A percentile compares a stretch with the other conserved stretches of the same genome.
Evolutionary conservation across 2,113 vertebrate genomes (phyloP).

Genomic region (Pao palembangensis): DNA sequence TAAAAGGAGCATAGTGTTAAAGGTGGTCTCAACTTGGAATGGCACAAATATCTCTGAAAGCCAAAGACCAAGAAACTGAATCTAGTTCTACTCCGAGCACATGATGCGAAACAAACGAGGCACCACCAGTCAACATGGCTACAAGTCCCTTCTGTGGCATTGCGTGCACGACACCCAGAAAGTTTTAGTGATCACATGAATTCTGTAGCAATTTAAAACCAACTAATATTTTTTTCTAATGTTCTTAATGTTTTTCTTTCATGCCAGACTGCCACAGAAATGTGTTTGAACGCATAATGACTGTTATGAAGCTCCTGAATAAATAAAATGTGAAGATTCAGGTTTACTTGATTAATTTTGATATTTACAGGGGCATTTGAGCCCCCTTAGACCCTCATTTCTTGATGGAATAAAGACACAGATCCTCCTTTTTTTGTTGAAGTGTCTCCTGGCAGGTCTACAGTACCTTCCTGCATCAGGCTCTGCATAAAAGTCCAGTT

Average conservation of each 20-base stretch:
- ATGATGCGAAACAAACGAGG: constrained; percentile 28
- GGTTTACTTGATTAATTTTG: constrained; percentile 14
- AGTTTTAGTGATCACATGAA: constrained; percentile 7
- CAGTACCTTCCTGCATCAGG: constrained; percentile 62
- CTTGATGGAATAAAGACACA: constrained; percentile 36
- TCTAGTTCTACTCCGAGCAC: constrained; percentile 22
- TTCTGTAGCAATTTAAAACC: background rate
- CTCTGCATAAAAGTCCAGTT: constrained; percentile 67
- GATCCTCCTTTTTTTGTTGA: constrained; percentile 28
- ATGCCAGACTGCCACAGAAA: background rate
- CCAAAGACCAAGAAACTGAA: constrained; percentile 40
- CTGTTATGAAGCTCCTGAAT: background rate
- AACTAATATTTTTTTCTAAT: background rate
- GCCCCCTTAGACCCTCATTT: constrained; percentile 29
- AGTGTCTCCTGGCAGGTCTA: constrained; percentile 62
- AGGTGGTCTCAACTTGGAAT: constrained; percentile 43
- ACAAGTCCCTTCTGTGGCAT: constrained; percentile 10
- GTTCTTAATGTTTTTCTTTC: constrained; percentile 3
- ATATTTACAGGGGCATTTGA: constrained; percentile 49
- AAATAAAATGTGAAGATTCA: constrained; percentile 25
- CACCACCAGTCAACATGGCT: constrained; percentile 17
- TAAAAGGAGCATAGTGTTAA: constrained; percentile 9
- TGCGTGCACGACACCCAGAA: background rate
- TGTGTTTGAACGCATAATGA: background rate
- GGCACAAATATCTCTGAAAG: constrained; percentile 47